phyloP scores from a whole-genome alignment of 1,140 invertebrate species.

The Monochamus saltuarius region DNA sequence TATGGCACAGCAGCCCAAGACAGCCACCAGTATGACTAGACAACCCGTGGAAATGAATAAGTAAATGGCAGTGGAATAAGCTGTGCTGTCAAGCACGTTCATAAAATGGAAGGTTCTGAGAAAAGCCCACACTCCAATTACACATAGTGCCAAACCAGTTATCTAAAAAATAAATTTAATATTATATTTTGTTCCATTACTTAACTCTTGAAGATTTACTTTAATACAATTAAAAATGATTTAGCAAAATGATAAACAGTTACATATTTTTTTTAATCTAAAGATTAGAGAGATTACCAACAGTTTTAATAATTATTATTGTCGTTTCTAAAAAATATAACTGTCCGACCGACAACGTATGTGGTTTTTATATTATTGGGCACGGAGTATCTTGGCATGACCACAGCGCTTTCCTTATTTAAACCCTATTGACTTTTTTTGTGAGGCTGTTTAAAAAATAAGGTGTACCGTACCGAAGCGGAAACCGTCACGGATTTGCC shows the following conservation, averaged over 20 bases:
- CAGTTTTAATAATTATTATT: background rate
- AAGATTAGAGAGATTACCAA: background rate
- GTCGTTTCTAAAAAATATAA: background rate
- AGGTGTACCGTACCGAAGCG: too few relatives aligned
- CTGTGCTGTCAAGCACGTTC: constrained; percentile 21
- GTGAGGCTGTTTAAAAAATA: too few relatives aligned
- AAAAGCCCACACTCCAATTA: constrained; percentile 32
- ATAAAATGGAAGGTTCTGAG: constrained; percentile 30
- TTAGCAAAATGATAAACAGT: background rate
- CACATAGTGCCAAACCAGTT: constrained; percentile 31
- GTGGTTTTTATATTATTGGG: too few relatives aligned
- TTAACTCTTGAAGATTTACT: background rate
- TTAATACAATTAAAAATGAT: background rate
- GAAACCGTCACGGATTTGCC: too few relatives aligned
- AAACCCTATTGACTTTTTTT: too few relatives aligned
- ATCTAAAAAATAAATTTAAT: constrained; percentile 28
- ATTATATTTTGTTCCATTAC: too few relatives aligned
- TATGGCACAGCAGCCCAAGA: constrained; percentile 36
- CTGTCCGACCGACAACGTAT: background rate
- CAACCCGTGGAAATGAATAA: constrained; percentile 32
- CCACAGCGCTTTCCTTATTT: too few relatives aligned
- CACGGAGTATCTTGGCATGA: too few relatives aligned
- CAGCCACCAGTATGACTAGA: constrained; percentile 33
- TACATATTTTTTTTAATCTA: too few relatives aligned
- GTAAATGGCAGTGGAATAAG: constrained; percentile 28